Percentiles rank a stretch among this genome's conserved stretches.
phyloP scores from a whole-genome alignment of 2,888 invertebrate species.

The Aphodius granarius region DNA sequence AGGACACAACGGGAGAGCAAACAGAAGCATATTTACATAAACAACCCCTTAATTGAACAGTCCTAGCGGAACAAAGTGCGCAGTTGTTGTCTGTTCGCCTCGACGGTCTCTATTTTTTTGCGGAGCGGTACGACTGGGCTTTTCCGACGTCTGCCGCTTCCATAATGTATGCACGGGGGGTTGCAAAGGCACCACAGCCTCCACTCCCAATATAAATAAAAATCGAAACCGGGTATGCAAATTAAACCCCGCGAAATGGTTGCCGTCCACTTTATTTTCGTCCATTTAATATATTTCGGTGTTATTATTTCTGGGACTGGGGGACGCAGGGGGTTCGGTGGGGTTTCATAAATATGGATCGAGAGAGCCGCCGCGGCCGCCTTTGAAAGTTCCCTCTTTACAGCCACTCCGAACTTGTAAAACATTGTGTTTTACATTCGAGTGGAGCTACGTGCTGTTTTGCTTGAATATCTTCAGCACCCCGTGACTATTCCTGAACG shows the following conservation, averaged over 20 bases:
- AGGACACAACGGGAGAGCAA: not conserved
- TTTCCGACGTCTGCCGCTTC: not conserved
- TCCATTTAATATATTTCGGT: not conserved
- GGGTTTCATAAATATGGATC: not conserved
- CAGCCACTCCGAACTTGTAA: not conserved
- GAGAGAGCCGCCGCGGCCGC: not conserved
- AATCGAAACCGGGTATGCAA: conserved; percentile 23
- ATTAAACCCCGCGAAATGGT: conserved; percentile 4
- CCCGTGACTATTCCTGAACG: not conserved
- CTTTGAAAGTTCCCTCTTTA: not conserved
- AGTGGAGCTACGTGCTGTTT: not conserved
- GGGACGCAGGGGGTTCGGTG: not conserved
- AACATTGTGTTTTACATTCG: not conserved
- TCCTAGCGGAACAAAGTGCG: not conserved
- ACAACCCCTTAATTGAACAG: not conserved
- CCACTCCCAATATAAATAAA: conserved; percentile 19
- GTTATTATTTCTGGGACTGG: not conserved
- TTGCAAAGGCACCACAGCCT: not conserved
- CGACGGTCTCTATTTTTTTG: not conserved
- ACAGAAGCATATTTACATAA: not conserved
- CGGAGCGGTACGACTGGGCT: not conserved
- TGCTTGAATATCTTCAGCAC: not conserved
- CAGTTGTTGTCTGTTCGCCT: not conserved
- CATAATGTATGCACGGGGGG: not conserved
- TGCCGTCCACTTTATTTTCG: not conserved